Evolutionary conservation across 2,888 invertebrate genomes (phyloP), one percentile per base, ranked within the genome.

Genomic region (Lasioglossum malachurum): DNA sequence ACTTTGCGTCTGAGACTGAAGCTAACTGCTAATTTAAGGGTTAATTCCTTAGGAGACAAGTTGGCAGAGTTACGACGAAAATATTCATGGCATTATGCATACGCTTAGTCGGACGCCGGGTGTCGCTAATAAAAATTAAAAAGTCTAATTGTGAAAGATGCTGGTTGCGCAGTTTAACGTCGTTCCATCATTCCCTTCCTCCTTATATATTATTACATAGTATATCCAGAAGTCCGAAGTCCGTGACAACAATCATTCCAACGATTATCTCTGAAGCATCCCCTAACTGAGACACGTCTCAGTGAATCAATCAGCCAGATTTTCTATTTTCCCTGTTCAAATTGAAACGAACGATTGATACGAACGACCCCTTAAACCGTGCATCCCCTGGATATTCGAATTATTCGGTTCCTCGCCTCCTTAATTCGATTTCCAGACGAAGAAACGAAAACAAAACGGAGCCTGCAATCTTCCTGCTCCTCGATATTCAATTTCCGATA

Each of bases 31-130:
- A 95, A 95, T 95, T 95, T 95, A 95, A 95, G 95, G 95, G 95
- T 95, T 95, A 95, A 95, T 95, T 95, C 95, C 95, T 95, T 95
- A 93, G 95, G 94, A 95, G 95, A 95, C 95, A 95, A 95, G 95
- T 95, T 95, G 95, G 94, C 94, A 95, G 95, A 95, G 94, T 95
- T 95, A 95, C 94, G 95, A 94, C 93, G 94, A 94, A 95, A 95
- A 95, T 95, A 95, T 95, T 95, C 95, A 95, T 95, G 94, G 95
- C 94, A 95, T 95, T 95, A 95, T 95, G 95, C 95, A 95, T 95
- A 95, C 94, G 94, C 93, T 95, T 94, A 95, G 94, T 93, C 91
- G 92, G 92, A 86, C 90, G 91, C 75, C 91, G 93, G 87, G 89
- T 92, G 89, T 88, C 89, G 92, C 94, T 95, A 95, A 95, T 95